Evolutionary conservation across 1,140 invertebrate species (phyloP).

Genomic region (Apis florea): DNA sequence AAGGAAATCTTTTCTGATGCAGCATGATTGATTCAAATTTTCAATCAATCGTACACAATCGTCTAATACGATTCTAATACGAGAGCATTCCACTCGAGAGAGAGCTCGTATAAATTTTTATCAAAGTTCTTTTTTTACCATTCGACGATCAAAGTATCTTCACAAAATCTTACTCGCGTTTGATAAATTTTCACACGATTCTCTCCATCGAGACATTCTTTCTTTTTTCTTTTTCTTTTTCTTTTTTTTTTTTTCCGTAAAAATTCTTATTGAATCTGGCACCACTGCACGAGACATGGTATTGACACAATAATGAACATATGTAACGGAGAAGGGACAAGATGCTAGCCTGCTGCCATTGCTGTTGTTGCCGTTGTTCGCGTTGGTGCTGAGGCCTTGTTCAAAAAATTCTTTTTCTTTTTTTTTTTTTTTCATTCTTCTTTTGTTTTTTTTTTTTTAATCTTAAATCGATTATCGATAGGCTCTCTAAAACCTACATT

Average conservation of each 20-base stretch:
- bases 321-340: constrained; percentile 46
- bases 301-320: constrained; percentile 8
- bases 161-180: not conserved
- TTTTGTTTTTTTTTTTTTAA: not conserved
- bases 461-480: constrained; percentile 30
- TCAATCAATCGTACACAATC: not conserved
- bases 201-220: too few relatives aligned
- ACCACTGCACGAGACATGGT: constrained; percentile 17
- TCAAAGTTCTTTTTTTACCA: not conserved
- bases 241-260: not conserved
- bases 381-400: constrained; percentile 33
- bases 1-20: not conserved
- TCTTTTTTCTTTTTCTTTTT: not conserved
- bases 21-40: not conserved
- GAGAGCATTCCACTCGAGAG: not conserved
- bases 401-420: not conserved
- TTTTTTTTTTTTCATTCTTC: not conserved
- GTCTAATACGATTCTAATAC: not conserved
- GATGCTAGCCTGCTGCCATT: constrained; percentile 54
- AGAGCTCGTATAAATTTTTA: not conserved
- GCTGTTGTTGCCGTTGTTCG: constrained; percentile 32
- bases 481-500: constrained; percentile 62
- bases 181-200: not conserved
- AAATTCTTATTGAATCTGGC: constrained; percentile 10
- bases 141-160: not conserved